A percentile compares a stretch with the other conserved stretches of the same genome.
Evolutionary conservation across 2,888 invertebrate genomes (phyloP).

Genomic region (Nemurella pictetii): DNA sequence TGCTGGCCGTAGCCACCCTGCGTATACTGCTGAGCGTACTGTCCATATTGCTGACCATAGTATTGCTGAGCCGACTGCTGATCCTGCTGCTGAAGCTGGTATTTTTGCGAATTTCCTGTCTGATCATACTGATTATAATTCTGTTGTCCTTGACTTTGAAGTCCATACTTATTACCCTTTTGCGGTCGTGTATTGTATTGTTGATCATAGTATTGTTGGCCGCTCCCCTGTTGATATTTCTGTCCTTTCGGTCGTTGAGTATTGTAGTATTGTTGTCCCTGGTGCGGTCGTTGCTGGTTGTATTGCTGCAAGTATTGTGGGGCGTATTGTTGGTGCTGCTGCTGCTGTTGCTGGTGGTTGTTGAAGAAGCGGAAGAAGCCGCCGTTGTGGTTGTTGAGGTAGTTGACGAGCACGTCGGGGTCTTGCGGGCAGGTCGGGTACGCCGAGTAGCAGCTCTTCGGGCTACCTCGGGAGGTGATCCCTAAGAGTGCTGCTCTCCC

Average conservation of each 20-base stretch:
- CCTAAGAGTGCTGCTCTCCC: slow-evolving; percentile 77
- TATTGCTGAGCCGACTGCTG: slow-evolving; percentile 7
- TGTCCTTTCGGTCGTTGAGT: background rate
- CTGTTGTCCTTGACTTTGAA: background rate
- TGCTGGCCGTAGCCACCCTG: slow-evolving; percentile 7
- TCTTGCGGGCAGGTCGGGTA: slow-evolving; percentile 76
- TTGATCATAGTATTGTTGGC: background rate
- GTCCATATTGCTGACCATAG: background rate
- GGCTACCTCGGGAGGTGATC: slow-evolving; percentile 65
- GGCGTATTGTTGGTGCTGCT: slow-evolving; percentile 41
- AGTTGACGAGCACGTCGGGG: slow-evolving; percentile 71
- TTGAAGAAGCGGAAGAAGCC: slow-evolving; percentile 82
- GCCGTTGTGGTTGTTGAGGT: slow-evolving; percentile 83
- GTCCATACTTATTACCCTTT: background rate
- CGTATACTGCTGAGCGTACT: slow-evolving; percentile 3
- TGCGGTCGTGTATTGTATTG: background rate
- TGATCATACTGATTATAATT: background rate
- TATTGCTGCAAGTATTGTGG: slow-evolving; percentile 33
- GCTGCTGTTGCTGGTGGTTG: slow-evolving; percentile 52
- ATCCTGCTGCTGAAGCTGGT: background rate
- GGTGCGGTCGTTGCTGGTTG: slow-evolving; percentile 38
- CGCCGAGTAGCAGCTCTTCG: slow-evolving; percentile 62
- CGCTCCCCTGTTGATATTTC: background rate
- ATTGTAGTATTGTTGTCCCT: slow-evolving; percentile 30
- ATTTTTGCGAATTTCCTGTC: background rate